Evolutionary conservation across 2,888 invertebrate genomes (phyloP), one percentile per base, ranked within the genome.

Genomic region (Trichopria drosophilae): DNA sequence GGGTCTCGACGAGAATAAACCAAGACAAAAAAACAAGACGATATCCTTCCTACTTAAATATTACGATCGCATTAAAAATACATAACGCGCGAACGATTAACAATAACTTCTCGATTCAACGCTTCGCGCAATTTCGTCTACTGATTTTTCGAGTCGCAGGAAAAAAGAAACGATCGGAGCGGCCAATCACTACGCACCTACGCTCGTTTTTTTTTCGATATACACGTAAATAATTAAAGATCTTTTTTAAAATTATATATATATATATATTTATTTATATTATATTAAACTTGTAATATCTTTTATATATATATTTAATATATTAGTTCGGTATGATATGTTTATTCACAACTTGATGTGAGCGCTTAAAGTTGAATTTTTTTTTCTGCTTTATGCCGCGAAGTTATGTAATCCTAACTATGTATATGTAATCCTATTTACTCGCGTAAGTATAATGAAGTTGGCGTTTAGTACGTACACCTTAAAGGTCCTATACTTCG

Each of bases 291-390:
- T 9, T 65, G 63, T 67, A 69, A 70, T 69, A 69, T 68, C 61
- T 65, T 66, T 62, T 63, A 62, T 66, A 65, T 24, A 24, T 10
- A 9, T 60, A 61, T 66, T 69, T 62, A 69, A 72, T 73, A 71
- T 72, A 72, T 71, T 71, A 71, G 65, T 69, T 71, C 66, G 60
- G 66, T 73, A 73, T 74, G 73, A 75, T 75, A 75, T 75, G 75
- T 75, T 73, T 73, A 73, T 73, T 75, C 75, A 75, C 75, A 74
- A 75, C 73, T 72, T 73, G 72, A 75, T 73, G 75, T 75, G 73
- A 75, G 75, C 75, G 72, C 68, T 73, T 72, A 68, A 62, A 71
- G 59, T 69, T 68, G 63, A 71, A 65, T 61, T 60, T 53, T 36
- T 43, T 49, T 63, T 49, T 50, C n/a, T 42, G 48, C 60, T 57